A percentile compares a stretch with the other conserved stretches of the same genome.
Evolutionary conservation across 1,140 invertebrate species (phyloP).

Genomic region (Drosophila pandora): DNA sequence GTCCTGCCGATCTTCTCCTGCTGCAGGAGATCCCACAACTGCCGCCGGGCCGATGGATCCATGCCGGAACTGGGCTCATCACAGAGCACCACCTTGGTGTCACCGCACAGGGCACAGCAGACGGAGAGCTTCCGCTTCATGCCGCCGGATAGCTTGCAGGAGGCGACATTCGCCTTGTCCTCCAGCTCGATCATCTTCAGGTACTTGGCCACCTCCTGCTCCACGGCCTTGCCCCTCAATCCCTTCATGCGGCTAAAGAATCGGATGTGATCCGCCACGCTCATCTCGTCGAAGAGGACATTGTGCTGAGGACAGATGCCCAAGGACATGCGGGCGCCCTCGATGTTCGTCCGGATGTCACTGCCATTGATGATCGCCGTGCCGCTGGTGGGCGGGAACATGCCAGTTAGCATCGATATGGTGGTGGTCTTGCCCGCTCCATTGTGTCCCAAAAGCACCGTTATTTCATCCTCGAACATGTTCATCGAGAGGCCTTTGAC

Average conservation of each 20-base stretch:
- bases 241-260: conserved; percentile 93
- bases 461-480: conserved; percentile 88
- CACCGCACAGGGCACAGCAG: conserved; percentile 90
- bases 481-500: conserved; percentile 89
- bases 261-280: conserved; percentile 94
- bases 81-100: conserved; percentile 89
- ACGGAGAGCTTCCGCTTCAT: conserved; percentile 92
- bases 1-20: conserved; percentile 87
- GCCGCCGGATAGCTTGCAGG: conserved; percentile 90
- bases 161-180: conserved; percentile 85
- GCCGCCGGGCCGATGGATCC: conserved; percentile 95
- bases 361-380: conserved; percentile 88
- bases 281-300: conserved; percentile 95
- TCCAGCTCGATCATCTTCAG: conserved; percentile 88
- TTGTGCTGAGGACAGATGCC: conserved; percentile 98
- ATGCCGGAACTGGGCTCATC: conserved; percentile 98
- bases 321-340: conserved; percentile 87
- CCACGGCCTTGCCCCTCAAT: conserved; percentile 85
- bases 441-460: conserved; percentile 91
- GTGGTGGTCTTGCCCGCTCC: conserved; percentile 90
- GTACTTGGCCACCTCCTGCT: conserved; percentile 86
- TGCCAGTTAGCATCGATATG: conserved; percentile 92
- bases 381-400: conserved; percentile 88
- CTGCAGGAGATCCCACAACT: conserved; percentile 94
- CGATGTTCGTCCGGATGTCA: conserved; percentile 87